phyloP scores from a whole-genome alignment of 2,113 vertebrate species.

The Oreochromis niloticus region DNA sequence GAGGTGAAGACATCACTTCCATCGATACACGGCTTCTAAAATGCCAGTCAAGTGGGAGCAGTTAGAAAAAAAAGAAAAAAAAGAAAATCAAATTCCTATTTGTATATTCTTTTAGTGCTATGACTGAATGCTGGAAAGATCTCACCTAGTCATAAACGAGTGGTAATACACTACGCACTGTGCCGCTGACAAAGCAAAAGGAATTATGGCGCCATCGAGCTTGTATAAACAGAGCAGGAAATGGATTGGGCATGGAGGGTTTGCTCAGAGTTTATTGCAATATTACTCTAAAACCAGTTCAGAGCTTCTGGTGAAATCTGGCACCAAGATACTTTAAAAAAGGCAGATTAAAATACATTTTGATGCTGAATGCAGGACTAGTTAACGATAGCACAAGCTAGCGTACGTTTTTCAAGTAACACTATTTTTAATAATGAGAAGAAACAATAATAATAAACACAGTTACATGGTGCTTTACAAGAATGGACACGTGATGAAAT shows the following conservation, averaged over 20 bases:
- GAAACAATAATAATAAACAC: background rate
- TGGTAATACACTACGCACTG: constrained; percentile 7
- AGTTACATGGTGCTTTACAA: too few species aligned
- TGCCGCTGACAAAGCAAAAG: constrained; percentile 7
- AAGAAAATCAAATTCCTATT: constrained; percentile 1
- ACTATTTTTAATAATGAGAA: background rate
- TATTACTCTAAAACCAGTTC: background rate
- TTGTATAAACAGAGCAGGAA: constrained; percentile 25
- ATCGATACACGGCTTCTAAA: constrained; percentile 24
- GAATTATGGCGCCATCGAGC: background rate
- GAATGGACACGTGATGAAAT: too few species aligned
- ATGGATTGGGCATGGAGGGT: background rate
- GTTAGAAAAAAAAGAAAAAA: background rate
- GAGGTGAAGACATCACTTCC: constrained; percentile 33
- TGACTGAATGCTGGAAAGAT: constrained; percentile 16
- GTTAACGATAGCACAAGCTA: background rate
- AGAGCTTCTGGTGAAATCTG: background rate
- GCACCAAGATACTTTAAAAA: background rate
- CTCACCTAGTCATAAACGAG: constrained; percentile 6
- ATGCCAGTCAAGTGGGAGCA: constrained; percentile 32
- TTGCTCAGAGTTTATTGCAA: background rate
- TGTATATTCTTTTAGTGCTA: background rate
- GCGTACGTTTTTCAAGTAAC: background rate
- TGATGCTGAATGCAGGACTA: background rate
- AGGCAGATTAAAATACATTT: background rate